Evolutionary conservation across 1,140 invertebrate species (phyloP), one percentile per base, ranked within the genome.

Genomic region (Camponotus vicinus): DNA sequence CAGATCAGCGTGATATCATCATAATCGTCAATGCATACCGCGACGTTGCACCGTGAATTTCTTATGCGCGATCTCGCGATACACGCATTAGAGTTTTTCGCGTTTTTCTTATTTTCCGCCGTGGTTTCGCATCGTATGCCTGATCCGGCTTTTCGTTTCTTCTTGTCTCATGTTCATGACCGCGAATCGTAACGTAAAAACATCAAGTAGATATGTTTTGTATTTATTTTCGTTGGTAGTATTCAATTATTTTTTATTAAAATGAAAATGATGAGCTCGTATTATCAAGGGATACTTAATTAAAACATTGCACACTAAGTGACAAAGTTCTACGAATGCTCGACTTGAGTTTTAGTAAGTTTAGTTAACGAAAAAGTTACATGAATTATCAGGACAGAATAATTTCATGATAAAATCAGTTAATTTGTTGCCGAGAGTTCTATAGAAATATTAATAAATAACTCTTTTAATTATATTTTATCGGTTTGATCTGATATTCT

Each of bases 1-100:
- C 77, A 89, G 90, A 93, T 93, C 91, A 89, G 88, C 69, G 83
- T 89, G 92, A 92, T 93, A 93, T 89, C 91, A 87, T 93, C 91
- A 90, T 92, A 91, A 93, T 90, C 91, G 92, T 91, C 88, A 93
- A 93, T 89, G 67, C 88, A 75, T 88, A 88, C 87, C 88, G 89
- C 57, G 76, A 88, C 83, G 89, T 88, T 90, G 84, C 85, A 85
- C 85, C 84, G 64, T 93, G 92, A 90, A 93, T 93, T 93, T 91
- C 80, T 91, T 89, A 91, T 92, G 86, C 85, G 40, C 88, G 76
- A 87, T 89, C 88, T 64, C 59, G 40, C 55, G 78, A 75, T 80
- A 85, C 64, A 11, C 61, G 78, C 67, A 15, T 13, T 37, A 37
- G 21, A 32, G 37, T 49, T 78, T 82, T 63, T 85, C 55, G 27